Evolutionary conservation across 92 coral and sea anemone species (phyloP), one percentile per base, ranked within the genome.

Genomic region (Pocillopora grandis): DNA sequence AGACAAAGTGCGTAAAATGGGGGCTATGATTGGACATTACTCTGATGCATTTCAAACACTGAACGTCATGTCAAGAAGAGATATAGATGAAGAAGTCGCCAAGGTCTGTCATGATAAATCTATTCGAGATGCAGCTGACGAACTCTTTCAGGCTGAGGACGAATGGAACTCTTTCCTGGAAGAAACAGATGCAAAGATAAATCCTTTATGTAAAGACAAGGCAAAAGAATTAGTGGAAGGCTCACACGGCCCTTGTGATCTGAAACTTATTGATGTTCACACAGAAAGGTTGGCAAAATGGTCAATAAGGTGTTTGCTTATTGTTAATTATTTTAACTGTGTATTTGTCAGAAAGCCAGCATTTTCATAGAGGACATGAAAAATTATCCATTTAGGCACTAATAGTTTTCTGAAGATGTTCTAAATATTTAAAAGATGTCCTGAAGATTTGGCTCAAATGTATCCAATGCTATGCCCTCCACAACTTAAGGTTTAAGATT

Each of bases 161-260:
- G 90, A 78, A 16, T 96, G 96, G 98, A 63, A 96, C 84, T 76
- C 70, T 11, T 96, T 96, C 82, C 82, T 96, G 78, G 77, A 85
- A 71, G 89, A 81, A 9, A 91, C 92, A 84, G 98, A 94, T 87
- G 55, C 63, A 33, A 83, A 82, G 80, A 64, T 94, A 15, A 73
- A 90, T 69, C 73, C 80, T 23, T 65, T 75, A 8, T 63, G 71
- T 57, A 64, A 17, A 55, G 72, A 3, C 57, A 82, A 17, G 9
- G 71, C 27, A 61, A 21, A 1, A 62, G 63, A 72, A 23, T 76
- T 84, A 56, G 6, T 27, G 33, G 91, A 88, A 31, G 95, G 98
- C 19, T 84, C 84, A 71, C 71, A 33, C 15, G 95, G 87, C 9
- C 95, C 98, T 10, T 87, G 91, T 76, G 92, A 89, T 13, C 81